Conservation (phyloP, 2,888 invertebrate species). For the Aethes cnicana region DNA sequence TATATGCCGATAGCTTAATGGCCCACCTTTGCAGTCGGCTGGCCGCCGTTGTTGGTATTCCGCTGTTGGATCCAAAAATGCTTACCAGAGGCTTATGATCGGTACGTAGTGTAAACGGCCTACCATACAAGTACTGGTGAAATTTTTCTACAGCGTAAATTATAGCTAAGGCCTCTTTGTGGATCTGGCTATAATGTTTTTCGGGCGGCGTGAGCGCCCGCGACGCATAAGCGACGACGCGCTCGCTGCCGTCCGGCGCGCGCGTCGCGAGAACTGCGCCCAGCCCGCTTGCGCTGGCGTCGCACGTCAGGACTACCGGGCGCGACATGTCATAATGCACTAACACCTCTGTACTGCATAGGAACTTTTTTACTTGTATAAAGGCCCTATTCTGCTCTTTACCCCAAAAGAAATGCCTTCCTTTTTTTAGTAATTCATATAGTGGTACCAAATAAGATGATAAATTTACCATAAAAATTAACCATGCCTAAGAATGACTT, state of each 20-base stretch:
- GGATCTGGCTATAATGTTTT: constrained; percentile 16
- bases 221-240: constrained; percentile 24
- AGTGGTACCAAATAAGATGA: not conserved
- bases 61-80: constrained; percentile 21
- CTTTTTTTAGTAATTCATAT: constrained; percentile 16
- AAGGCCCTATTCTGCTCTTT: not conserved
- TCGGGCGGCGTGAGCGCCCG: constrained; percentile 6
- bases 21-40: constrained; percentile 32
- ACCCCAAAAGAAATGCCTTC: constrained; percentile 2
- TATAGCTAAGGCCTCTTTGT: constrained; percentile 24
- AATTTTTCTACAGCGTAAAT: constrained; percentile 19
- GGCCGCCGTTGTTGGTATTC: constrained; percentile 24
- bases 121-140: constrained; percentile 26
- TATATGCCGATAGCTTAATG: constrained; percentile 15
- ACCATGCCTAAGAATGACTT: constrained; percentile 9
- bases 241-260: constrained; percentile 6
- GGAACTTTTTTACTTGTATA: constrained; percentile 2
- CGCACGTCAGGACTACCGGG: constrained; percentile 6
- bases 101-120: constrained; percentile 14
- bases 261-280: constrained; percentile 24
- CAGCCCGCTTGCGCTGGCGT: constrained; percentile 17
- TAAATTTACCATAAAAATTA: constrained; percentile 12
- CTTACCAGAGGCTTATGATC: constrained; percentile 23
- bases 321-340: constrained; percentile 7
- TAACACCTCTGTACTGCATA: constrained; percentile 6